phyloP scores from a whole-genome alignment of 1,140 invertebrate species.

The Centruroides vittatus region DNA sequence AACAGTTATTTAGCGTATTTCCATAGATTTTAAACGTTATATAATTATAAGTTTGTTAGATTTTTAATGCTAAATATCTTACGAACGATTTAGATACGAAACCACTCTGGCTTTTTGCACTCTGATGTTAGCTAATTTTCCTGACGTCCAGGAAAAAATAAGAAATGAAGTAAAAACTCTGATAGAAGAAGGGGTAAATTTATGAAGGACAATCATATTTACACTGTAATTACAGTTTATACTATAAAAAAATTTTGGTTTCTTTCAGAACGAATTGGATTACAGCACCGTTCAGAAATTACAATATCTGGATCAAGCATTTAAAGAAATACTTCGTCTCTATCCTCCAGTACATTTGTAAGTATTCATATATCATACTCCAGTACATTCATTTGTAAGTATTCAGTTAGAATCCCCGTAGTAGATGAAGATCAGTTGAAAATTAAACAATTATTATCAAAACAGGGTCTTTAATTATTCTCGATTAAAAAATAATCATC shows the following conservation, averaged over 20 bases:
- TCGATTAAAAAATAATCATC: too few species aligned
- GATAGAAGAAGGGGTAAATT: constrained; percentile 6
- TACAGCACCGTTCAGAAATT: not conserved
- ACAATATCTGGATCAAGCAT: not conserved
- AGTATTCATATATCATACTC: not conserved
- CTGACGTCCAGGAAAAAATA: constrained; percentile 29
- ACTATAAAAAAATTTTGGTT: not conserved
- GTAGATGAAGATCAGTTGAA: too few species aligned
- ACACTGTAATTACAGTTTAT: not conserved
- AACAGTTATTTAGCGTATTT: not conserved
- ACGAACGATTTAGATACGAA: constrained; percentile 24
- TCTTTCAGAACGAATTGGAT: not conserved
- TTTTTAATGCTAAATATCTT: not conserved
- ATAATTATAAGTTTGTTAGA: not conserved
- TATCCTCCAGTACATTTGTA: not conserved
- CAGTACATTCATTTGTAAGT: too few species aligned
- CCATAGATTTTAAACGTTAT: not conserved
- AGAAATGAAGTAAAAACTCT: constrained; percentile 24
- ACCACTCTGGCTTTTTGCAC: constrained; percentile 30
- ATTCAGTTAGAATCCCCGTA: too few species aligned
- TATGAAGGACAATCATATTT: not conserved
- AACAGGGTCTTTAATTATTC: too few species aligned
- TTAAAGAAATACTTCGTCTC: not conserved
- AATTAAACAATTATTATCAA: too few species aligned
- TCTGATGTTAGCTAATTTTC: constrained; percentile 29